Conservation (phyloP, 2,888 invertebrate genomes). For the Erebia aethiops region DNA sequence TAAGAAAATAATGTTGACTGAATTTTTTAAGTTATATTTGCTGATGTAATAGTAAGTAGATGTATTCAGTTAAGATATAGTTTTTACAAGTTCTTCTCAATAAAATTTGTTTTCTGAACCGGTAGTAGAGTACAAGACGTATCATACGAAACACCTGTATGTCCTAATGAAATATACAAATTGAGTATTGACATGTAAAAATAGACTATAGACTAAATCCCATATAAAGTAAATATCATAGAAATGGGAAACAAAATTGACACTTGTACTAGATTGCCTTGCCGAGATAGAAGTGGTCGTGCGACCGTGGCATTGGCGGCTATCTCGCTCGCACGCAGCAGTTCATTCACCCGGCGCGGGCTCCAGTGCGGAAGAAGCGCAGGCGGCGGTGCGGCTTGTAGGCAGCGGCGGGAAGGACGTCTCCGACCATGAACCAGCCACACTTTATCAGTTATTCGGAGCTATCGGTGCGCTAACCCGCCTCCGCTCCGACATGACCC, state of each 20-base stretch:
- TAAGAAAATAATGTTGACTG: no score
- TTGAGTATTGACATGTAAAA: not conserved
- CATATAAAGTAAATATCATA: conserved; percentile 27
- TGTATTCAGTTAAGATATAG: no score
- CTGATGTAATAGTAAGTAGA: no score
- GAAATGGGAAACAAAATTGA: conserved; percentile 47
- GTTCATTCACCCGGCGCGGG: conserved; percentile 79
- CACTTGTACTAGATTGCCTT: conserved; percentile 71
- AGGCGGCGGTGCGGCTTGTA: conserved; percentile 70
- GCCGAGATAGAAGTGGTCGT: conserved; percentile 62
- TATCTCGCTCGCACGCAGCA: conserved; percentile 68
- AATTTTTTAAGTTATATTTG: no score
- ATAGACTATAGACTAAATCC: not conserved
- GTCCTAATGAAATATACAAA: no score
- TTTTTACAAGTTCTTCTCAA: no score
- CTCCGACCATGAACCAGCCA: conserved; percentile 78
- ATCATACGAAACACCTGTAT: no score
- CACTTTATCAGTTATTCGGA: conserved; percentile 80
- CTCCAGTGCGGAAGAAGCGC: conserved; percentile 76
- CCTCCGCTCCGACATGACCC: conserved; percentile 68
- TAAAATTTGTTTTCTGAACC: no score
- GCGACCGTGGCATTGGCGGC: conserved; percentile 76
- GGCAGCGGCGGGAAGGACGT: conserved; percentile 74
- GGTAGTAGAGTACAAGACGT: no score
- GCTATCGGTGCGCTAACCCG: conserved; percentile 74